Conservation (phyloP, 1,140 invertebrate genomes). For the Bombus balteatus region DNA sequence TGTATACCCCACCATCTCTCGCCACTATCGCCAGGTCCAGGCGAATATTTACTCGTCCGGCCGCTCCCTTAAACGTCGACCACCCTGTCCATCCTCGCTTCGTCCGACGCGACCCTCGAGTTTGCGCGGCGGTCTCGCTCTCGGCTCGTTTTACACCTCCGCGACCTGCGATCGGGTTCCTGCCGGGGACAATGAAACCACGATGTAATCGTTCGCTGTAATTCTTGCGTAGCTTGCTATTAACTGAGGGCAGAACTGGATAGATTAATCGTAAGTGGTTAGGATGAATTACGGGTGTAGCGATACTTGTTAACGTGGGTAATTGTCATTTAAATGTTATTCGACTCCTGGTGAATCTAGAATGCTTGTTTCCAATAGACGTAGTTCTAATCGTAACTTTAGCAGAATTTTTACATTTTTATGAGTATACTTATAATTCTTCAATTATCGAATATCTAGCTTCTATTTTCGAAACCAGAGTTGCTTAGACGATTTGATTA, state of each 20-base stretch:
- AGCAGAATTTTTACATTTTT: too few species aligned
- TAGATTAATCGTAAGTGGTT: neutral
- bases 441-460: too few species aligned
- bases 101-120: neutral
- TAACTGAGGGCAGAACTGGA: neutral
- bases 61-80: slow-evolving; percentile 32
- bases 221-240: neutral
- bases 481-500: too few species aligned
- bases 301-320: neutral
- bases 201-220: slow-evolving; percentile 37
- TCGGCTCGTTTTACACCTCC: slow-evolving; percentile 41
- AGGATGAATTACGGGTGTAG: neutral
- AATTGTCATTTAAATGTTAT: too few species aligned
- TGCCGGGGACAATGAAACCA: slow-evolving; percentile 23
- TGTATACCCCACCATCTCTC: too few species aligned
- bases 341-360: too few species aligned
- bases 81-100: neutral
- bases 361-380: too few species aligned
- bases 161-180: slow-evolving; percentile 23
- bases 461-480: too few species aligned
- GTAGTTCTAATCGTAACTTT: too few species aligned
- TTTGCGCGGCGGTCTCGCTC: neutral
- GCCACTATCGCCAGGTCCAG: neutral
- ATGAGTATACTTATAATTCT: too few species aligned
- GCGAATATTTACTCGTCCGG: slow-evolving; percentile 46